A percentile compares a stretch with the other conserved stretches of the same genome.
Evolutionary conservation across 2,888 invertebrate species (phyloP).

Genomic region (Lutraria lutraria): DNA sequence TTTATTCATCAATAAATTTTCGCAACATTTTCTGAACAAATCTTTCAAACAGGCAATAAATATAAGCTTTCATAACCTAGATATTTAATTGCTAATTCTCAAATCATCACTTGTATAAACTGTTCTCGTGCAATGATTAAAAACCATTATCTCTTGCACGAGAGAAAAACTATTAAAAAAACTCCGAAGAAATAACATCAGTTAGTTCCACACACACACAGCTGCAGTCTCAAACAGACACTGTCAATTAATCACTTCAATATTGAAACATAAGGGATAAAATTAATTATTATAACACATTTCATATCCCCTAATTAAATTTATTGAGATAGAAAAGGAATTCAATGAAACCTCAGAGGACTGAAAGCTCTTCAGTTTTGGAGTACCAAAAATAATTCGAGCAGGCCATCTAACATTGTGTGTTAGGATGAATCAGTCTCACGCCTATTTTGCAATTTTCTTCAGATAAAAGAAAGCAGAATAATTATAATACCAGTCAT

Average conservation of each 20-base stretch:
- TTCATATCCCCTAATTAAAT: slow-evolving; percentile 58
- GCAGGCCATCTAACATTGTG: slow-evolving; percentile 9
- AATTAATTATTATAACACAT: slow-evolving; percentile 63
- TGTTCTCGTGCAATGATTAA: neutral
- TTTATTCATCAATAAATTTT: neutral
- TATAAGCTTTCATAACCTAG: neutral
- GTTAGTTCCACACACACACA: slow-evolving; percentile 17
- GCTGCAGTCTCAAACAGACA: slow-evolving; percentile 30
- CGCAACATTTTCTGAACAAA: neutral
- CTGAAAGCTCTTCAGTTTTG: slow-evolving; percentile 16
- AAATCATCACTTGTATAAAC: slow-evolving; percentile 13
- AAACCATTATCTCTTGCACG: neutral
- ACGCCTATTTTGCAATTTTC: neutral
- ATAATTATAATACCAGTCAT: neutral
- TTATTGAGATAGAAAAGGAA: slow-evolving; percentile 53
- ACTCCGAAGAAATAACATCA: slow-evolving; percentile 29
- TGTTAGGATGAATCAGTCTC: neutral
- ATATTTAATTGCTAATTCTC: slow-evolving; percentile 17
- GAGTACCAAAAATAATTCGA: neutral
- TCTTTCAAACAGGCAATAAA: slow-evolving; percentile 15
- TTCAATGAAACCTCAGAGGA: slow-evolving; percentile 37
- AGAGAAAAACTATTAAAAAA: slow-evolving; percentile 20
- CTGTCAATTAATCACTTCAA: slow-evolving; percentile 57
- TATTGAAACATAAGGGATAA: slow-evolving; percentile 67
- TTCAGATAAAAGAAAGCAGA: neutral